Percentiles rank a stretch among this genome's conserved stretches.
Conservation (phyloP, 2,797 vertebrate species). For the Lagodon rhomboides region DNA sequence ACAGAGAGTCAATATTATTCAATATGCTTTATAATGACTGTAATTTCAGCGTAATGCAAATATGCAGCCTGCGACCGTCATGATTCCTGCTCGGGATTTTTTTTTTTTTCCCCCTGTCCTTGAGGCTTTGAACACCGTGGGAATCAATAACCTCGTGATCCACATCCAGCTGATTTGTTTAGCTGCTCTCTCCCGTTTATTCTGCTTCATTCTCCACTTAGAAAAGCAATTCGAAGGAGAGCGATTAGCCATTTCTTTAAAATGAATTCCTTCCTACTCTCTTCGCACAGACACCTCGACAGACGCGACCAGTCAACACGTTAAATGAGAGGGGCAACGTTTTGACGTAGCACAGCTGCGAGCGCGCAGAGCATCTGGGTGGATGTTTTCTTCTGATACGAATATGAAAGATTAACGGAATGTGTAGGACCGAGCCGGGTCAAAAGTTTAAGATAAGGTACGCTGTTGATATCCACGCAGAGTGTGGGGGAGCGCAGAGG, state of each 20-base stretch:
- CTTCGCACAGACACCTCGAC: conserved; percentile 15
- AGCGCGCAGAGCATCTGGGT: not conserved
- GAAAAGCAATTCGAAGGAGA: conserved; percentile 3
- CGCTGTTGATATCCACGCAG: not conserved
- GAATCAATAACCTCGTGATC: conserved; percentile 36
- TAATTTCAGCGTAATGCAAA: conserved; percentile 51
- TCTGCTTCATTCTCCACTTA: not conserved
- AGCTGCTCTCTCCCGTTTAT: not conserved
- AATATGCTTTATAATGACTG: conserved; percentile 50
- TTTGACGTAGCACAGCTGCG: conserved; percentile 21
- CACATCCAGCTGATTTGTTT: not conserved
- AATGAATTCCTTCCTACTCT: not conserved
- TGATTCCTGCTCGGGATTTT: conserved; percentile 7
- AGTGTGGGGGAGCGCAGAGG: conserved; percentile 38
- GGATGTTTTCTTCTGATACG: conserved; percentile 23
- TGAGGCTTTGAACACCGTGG: conserved; percentile 30
- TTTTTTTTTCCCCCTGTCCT: conserved; percentile 5
- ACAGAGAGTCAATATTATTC: conserved; percentile 60
- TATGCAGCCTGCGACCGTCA: conserved; percentile 18
- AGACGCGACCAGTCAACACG: conserved; percentile 50
- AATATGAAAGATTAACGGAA: conserved; percentile 23
- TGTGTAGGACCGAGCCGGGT: conserved; percentile 35
- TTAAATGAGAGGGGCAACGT: conserved; percentile 41
- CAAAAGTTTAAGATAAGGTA: conserved; percentile 27
- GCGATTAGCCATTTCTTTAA: conserved; percentile 5